Base-by-base conservation (phyloP, 2,113 vertebrate genomes). In the Toxostoma redivivum region DNA sequence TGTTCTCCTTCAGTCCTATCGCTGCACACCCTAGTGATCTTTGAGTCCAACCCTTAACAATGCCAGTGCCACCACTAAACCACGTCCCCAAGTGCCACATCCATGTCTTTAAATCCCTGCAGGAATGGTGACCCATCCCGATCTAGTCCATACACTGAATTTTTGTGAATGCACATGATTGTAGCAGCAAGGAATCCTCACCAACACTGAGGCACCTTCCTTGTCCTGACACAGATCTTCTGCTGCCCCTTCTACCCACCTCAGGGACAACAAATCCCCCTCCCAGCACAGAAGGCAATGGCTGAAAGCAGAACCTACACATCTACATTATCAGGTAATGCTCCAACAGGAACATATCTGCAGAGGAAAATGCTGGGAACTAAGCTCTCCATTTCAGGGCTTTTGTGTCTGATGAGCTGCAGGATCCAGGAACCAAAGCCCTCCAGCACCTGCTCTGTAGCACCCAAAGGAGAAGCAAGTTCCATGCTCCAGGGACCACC, bases 321-420 rank as follows among this genome's bases (percentile, higher is more conserved):
- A 2, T 20, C 24, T 6, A 1, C 22, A 7, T 0, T 2, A 17
- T 0, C 47, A 37, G 42, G 21, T 0, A 20, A 14, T 4, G 23
- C 61, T 76, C 79, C 53, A 51, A 6, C 3, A 17, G 40, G 35
- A 85, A 13, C 5, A 19, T 15, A 13, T 5, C 4, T 21, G 31
- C 1, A 27, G 30, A 70, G 25, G 18, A 40, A 73, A 73, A 21
- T 0, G 15, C 57, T 61, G 35, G 18, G 42, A 74, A 11, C n/a
- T 5, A 3, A 64, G 8, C 61, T n/a, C 8, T 15, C 47, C 4
- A 0, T 28, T 22, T 12, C 60, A 38, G 37, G 40, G 58, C 14
- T 3, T 16, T 61, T 18, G 1, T 0, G 2, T 4, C 14, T 4
- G 3, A 33, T 1, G 13, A 83, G 83, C 58, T n/a, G 27, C 65